phyloP scores from a whole-genome alignment of 2,888 invertebrate genomes.

The Apocheima hispidaria region DNA sequence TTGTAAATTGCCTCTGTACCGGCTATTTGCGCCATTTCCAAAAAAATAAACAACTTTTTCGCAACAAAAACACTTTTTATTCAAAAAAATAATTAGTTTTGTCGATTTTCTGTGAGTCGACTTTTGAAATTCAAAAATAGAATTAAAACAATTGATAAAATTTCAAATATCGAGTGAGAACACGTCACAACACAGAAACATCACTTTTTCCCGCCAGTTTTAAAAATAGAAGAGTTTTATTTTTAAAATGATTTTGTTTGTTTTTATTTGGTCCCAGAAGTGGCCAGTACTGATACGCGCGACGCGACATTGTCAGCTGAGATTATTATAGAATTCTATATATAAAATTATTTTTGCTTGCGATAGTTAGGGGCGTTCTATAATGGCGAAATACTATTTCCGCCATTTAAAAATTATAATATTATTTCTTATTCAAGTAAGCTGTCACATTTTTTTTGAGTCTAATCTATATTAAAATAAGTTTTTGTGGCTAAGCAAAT shows the following conservation, averaged over 20 bases:
- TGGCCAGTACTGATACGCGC: constrained; percentile 65
- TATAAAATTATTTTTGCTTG: constrained; percentile 58
- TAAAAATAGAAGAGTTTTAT: constrained; percentile 38
- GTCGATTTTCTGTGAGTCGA: neutral
- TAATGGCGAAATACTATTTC: constrained; percentile 47
- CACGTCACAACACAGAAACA: constrained; percentile 15
- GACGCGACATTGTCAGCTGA: constrained; percentile 76
- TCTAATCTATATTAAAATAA: neutral
- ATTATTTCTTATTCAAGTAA: too few relatives aligned
- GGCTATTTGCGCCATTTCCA: constrained; percentile 62
- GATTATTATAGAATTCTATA: constrained; percentile 69
- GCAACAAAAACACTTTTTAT: constrained; percentile 29
- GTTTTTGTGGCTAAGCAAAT: neutral
- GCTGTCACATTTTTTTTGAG: too few relatives aligned
- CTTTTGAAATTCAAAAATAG: neutral
- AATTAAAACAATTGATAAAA: neutral
- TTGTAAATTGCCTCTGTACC: constrained; percentile 85
- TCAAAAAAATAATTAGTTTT: neutral
- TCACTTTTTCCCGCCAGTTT: constrained; percentile 29
- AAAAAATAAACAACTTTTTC: constrained; percentile 11
- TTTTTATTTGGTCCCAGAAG: constrained; percentile 47
- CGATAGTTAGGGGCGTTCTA: constrained; percentile 57
- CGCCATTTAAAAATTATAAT: constrained; percentile 6
- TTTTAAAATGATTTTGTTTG: constrained; percentile 39
- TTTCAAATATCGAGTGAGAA: neutral